Evolutionary conservation across 2,113 vertebrate genomes (phyloP).

Genomic region (Ploceus nigricollis): DNA sequence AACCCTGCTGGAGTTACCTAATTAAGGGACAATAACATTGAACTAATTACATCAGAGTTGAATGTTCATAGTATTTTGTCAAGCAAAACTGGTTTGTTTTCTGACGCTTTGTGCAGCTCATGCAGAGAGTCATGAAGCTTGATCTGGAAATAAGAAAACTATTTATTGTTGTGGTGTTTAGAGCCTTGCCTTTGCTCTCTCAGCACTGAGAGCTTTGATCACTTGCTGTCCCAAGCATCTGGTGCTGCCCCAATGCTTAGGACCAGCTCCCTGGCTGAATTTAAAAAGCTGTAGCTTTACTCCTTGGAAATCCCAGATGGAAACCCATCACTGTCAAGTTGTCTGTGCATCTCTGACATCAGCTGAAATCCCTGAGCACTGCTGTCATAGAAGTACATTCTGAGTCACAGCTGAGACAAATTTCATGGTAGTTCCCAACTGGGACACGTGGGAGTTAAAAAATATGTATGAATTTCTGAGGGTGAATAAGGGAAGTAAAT

Average conservation of each 20-base stretch:
- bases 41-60: not conserved
- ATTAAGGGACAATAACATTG: not conserved
- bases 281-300: not conserved
- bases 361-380: not conserved
- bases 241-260: not conserved
- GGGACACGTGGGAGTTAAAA: not conserved
- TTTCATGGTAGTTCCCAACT: not conserved
- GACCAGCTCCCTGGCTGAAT: not conserved
- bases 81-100: not conserved
- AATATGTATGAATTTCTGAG: not conserved
- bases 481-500: not conserved
- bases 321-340: not conserved
- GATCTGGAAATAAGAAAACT: not conserved
- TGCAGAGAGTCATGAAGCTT: not conserved
- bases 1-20: slow-evolving; percentile 2
- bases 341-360: not conserved
- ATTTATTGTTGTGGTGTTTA: not conserved
- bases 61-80: not conserved
- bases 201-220: not conserved
- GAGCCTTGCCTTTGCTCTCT: not conserved
- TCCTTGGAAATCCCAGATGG: not conserved
- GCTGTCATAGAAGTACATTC: not conserved
- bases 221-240: not conserved
- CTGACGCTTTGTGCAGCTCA: not conserved
- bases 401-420: not conserved